Percentiles rank a stretch among this genome's conserved stretches.
phyloP scores from a whole-genome alignment of 2,797 vertebrate genomes.

The Protosalanx chinensis region DNA sequence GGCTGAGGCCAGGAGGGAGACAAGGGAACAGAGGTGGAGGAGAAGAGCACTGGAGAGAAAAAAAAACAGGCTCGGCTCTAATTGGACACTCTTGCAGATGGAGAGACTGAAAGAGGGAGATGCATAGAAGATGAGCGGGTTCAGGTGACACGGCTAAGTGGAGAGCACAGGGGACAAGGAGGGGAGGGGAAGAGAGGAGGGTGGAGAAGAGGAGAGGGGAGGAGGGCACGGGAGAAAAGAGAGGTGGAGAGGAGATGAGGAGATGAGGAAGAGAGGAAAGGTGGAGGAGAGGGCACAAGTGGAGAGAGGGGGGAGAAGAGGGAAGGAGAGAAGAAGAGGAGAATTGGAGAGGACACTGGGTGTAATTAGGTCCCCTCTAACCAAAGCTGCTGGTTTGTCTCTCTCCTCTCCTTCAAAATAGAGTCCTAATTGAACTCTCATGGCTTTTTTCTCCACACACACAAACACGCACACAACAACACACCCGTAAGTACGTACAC shows the following conservation, averaged over 20 bases:
- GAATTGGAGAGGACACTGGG: conserved; percentile 40
- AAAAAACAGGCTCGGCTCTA: not conserved
- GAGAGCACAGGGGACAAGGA: not conserved
- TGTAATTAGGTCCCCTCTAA: conserved; percentile 63
- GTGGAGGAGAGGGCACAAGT: not conserved
- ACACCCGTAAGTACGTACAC: conserved; percentile 13
- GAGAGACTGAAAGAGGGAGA: not conserved
- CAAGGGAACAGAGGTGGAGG: not conserved
- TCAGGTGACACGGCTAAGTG: not conserved
- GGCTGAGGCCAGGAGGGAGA: not conserved
- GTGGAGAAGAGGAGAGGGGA: not conserved
- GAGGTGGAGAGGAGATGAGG: not conserved
- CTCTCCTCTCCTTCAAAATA: conserved; percentile 46
- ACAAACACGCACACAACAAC: conserved; percentile 27
- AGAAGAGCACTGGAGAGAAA: not conserved
- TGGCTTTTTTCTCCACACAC: no score
- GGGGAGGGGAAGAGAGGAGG: not conserved
- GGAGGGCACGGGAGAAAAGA: not conserved
- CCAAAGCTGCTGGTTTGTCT: conserved; percentile 48
- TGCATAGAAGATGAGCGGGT: not conserved
- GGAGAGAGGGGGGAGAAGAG: conserved; percentile 2
- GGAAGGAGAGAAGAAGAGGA: not conserved
- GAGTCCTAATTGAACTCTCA: conserved; percentile 12
- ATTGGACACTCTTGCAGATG: not conserved
- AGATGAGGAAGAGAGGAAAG: not conserved